Conservation (phyloP, 2,888 invertebrate species). For the Tenthredo notha region DNA sequence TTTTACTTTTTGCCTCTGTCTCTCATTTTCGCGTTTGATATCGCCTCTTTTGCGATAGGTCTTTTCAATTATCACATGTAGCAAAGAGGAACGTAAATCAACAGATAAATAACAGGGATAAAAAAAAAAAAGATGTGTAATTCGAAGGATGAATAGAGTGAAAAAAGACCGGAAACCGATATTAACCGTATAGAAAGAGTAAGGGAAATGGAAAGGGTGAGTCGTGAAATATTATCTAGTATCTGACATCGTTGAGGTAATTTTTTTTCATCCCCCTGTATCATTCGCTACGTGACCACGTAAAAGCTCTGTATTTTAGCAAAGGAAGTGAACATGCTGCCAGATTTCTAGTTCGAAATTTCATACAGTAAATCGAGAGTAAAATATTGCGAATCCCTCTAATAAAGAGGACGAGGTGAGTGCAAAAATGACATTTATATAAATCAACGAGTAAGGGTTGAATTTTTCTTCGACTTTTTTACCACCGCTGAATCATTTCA, state of each 20-base stretch:
- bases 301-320: neutral
- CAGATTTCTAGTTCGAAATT: neutral
- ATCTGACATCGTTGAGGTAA: neutral
- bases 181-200: neutral
- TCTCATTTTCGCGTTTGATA: neutral
- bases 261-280: neutral
- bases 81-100: neutral
- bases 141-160: neutral
- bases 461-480: neutral
- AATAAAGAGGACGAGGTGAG: neutral
- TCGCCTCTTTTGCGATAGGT: neutral
- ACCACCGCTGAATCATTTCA: neutral
- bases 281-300: neutral
- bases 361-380: neutral
- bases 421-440: neutral
- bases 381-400: slow-evolving; percentile 1
- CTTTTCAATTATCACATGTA: neutral
- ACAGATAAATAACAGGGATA: neutral
- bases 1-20: too few species aligned
- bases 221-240: neutral
- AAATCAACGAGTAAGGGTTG: neutral
- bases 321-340: neutral
- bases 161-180: neutral
- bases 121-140: neutral
- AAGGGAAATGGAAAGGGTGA: too few species aligned